phyloP scores from a whole-genome alignment of 2,797 vertebrate genomes.

The Brachymystax lenok region DNA sequence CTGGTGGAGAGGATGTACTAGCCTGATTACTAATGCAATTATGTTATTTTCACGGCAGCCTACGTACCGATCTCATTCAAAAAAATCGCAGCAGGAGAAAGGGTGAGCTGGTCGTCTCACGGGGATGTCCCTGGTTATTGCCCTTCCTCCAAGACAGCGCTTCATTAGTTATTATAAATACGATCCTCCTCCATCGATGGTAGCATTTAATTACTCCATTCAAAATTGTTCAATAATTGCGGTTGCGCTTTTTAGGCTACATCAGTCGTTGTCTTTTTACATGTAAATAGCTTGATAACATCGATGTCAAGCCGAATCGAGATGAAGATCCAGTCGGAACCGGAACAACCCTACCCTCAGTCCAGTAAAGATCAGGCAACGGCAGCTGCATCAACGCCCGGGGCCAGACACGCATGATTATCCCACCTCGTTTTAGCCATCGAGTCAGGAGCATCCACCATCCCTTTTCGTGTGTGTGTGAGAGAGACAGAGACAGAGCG shows the following conservation, averaged over 20 bases:
- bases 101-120: slow-evolving; percentile 20
- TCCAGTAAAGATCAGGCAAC: slow-evolving; percentile 59
- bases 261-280: slow-evolving; percentile 47
- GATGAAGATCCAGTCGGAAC: slow-evolving; percentile 52
- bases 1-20: slow-evolving; percentile 55
- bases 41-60: slow-evolving; percentile 52
- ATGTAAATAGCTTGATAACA: slow-evolving; percentile 44
- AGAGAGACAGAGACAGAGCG: slow-evolving; percentile 17
- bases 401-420: slow-evolving; percentile 74
- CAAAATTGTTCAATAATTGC: background rate
- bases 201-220: slow-evolving; percentile 39
- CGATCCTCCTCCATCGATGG: slow-evolving; percentile 54
- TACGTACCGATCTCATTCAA: slow-evolving; percentile 49
- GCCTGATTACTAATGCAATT: slow-evolving; percentile 64
- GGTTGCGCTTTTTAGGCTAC: slow-evolving; percentile 10
- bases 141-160: slow-evolving; percentile 26
- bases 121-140: slow-evolving; percentile 33
- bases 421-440: slow-evolving; percentile 70
- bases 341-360: slow-evolving; percentile 60
- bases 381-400: slow-evolving; percentile 72
- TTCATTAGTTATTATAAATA: slow-evolving; percentile 52
- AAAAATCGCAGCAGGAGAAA: slow-evolving; percentile 43
- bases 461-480: slow-evolving; percentile 28
- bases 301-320: slow-evolving; percentile 54
- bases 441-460: slow-evolving; percentile 65